Base-by-base conservation (phyloP, 2,113 vertebrate genomes). In the Mobula hypostoma region DNA sequence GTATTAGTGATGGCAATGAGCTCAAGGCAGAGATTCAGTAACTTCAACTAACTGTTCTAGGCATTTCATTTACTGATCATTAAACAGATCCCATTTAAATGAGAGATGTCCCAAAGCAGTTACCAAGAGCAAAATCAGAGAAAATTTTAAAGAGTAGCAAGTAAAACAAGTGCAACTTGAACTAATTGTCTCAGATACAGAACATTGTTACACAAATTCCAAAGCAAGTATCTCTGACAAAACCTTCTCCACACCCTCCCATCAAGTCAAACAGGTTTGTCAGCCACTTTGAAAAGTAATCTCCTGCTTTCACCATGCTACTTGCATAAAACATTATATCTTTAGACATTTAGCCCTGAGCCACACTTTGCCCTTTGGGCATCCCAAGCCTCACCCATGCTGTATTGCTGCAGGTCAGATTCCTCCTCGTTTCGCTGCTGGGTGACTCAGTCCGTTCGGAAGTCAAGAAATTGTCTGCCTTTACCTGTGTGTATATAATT, bases 401-500 rank as follows among this genome's bases (percentile, higher is more conserved):
- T 93, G 70, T n/a, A 72, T 48, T 29, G 91, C 36, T 93, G 70
- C 90, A 93, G 36, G 91, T 36, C 68, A 14, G 72, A 76, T 24
- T 93, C 68, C 68, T 93, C 68, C 68, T 74, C 36, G 19, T 56
- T 76, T 93, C 70, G 24, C 91, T 93, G 70, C 12, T 76, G 68
- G 70, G 40, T 93, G 91, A 74, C 68, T 93, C 70, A 74, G 19
- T 93, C 91, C 85, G 61, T 29, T 74, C 40, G 9, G 91, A 32
- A 93, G 36, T 40, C n/a, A 17, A 70, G 88, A 70, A 91, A 91
- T 19, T 91, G 66, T 32, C 88, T 91, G 61, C 6, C 91, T 93
- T 74, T 74, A 93, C 91, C 91, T 74, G 85, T 68, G 85, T 66
- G 85, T 32, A 93, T 40, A 74, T 15, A 93, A 93, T 48, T 74